Evolutionary conservation across 2,888 invertebrate species (phyloP), one percentile per base, ranked within the genome.

Genomic region (Phlogophora meticulosa): DNA sequence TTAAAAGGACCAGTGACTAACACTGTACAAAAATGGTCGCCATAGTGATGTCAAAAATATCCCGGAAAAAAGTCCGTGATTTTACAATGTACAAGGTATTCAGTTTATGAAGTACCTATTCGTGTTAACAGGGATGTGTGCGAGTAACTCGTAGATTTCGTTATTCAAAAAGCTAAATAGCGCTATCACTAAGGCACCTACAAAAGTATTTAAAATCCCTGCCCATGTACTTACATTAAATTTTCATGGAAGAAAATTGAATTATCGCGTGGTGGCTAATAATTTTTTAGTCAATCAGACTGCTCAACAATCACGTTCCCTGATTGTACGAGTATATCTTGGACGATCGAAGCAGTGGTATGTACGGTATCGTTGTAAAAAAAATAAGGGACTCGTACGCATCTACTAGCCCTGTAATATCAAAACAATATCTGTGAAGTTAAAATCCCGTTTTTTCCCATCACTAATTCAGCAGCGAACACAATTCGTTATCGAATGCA

Each of bases 401-500:
- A 55, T 13, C 10, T 15, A 4, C 4, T 11, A 20, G 15, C 5
- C n/a, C n/a, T n/a, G n/a, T n/a, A 57, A 46, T 17, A 36, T 13
- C 17, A 34, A 22, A 10, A 20, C 7, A n/a, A 7, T 28, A 45
- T 22, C 7, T 34, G 1, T 5, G 42, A 40, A 28, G 24, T 13
- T 24, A 0, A 15, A 66, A 43, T 81, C 81, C 83, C 80, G 82
- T 20, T 7, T 15, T 58, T 52, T 65, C 78, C 66, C 92, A 84
- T 88, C 92, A 82, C 91, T 92, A 92, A 17, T 58, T 5, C 15
- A 48, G 45, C 65, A 73, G 59, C 60, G 59, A 69, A 72, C 78
- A 76, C 74, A 56, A 34, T 51, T 56, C 65, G 86, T 91, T 93
- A 93, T 93, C 93, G 79, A 64, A 57, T 52, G 51, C 80, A 84